Conservation (phyloP, 2,888 invertebrate species). For the Troilus luridus region DNA sequence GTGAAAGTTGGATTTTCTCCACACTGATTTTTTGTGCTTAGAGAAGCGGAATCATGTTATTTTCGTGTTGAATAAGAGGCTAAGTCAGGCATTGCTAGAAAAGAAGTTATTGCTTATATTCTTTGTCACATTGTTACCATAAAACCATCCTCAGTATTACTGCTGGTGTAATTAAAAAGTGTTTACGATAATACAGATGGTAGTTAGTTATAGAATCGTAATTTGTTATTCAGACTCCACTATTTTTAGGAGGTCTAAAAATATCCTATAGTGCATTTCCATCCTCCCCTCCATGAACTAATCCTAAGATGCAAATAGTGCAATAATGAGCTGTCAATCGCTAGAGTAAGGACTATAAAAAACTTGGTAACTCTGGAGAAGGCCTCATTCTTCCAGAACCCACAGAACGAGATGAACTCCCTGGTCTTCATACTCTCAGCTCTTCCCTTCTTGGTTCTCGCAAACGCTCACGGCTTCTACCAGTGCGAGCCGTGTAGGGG, state of each 20-base stretch:
- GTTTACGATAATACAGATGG: no score
- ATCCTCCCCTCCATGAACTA: background rate
- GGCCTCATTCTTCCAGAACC: background rate
- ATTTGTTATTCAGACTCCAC: background rate
- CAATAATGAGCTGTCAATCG: background rate
- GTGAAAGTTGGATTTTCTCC: no score
- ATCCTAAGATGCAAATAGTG: background rate
- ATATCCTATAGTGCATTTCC: background rate
- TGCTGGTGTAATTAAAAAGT: no score
- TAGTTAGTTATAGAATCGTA: no score
- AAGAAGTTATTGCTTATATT: no score
- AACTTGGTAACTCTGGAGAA: background rate
- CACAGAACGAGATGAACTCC: background rate
- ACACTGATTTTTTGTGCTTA: no score
- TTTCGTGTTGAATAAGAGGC: no score
- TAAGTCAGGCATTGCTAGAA: no score
- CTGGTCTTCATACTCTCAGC: background rate
- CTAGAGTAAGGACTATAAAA: background rate
- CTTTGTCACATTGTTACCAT: no score
- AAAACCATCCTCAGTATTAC: no score
- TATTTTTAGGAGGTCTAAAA: conserved; percentile 9
- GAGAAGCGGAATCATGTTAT: no score
- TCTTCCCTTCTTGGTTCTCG: background rate
- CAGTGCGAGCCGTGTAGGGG: conserved; percentile 64
- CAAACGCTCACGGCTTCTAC: background rate